Evolutionary conservation across 2,797 vertebrate genomes (phyloP).

Genomic region (Myotis planiceps): DNA sequence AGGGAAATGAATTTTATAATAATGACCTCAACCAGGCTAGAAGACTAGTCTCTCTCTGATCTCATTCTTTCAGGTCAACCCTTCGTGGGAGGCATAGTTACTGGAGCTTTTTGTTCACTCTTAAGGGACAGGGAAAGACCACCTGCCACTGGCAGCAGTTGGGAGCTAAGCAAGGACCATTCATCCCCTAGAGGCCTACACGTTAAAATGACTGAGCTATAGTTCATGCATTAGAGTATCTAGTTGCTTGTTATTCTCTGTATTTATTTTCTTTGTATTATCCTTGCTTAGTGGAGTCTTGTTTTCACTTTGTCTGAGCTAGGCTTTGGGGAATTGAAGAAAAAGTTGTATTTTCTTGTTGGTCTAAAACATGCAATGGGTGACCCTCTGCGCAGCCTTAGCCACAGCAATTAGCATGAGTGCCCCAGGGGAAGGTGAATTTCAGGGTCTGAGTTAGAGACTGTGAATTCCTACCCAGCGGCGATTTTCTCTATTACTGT

Average conservation of each 20-base stretch:
- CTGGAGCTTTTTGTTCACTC: not conserved
- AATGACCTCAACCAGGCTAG: not conserved
- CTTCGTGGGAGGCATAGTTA: not conserved
- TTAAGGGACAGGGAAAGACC: not conserved
- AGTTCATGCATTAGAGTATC: not conserved
- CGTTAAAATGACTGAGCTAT: not conserved
- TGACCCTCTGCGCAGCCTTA: not conserved
- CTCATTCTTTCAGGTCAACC: not conserved
- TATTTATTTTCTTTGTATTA: not conserved
- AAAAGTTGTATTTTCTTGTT: not conserved
- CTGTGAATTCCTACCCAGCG: not conserved
- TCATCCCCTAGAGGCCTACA: not conserved
- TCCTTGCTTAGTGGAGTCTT: not conserved
- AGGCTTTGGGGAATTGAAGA: constrained; percentile 17
- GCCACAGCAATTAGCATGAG: not conserved
- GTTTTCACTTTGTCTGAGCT: constrained; percentile 36
- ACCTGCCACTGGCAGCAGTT: not conserved
- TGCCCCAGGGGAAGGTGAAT: not conserved
- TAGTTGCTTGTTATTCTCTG: not conserved
- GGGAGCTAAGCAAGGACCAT: not conserved
- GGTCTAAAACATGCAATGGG: not conserved
- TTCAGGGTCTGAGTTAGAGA: not conserved
- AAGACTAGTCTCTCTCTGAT: not conserved
- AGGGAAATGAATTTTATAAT: not conserved
- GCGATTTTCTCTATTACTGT: not conserved